phyloP scores from a whole-genome alignment of 2,888 invertebrate genomes.

The Punctoribates punctum region DNA sequence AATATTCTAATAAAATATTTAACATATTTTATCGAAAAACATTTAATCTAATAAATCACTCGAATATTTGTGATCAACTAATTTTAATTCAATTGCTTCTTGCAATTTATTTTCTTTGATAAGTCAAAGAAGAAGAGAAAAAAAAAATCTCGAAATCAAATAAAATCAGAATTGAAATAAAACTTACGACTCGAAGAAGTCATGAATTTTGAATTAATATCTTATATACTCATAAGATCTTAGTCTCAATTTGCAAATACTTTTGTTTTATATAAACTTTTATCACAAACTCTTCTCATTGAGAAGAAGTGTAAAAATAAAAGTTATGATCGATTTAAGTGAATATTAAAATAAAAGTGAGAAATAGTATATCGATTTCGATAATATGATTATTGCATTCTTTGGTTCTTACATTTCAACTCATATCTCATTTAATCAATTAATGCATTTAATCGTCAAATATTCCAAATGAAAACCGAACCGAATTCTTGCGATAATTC shows the following conservation, averaged over 20 bases:
- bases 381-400: not conserved
- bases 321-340: not conserved
- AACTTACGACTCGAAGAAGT: not conserved
- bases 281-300: not conserved
- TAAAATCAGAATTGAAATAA: not conserved
- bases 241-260: not conserved
- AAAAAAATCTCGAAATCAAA: not conserved
- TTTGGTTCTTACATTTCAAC: not conserved
- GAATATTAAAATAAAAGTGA: not conserved
- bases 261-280: not conserved
- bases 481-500: not conserved
- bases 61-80: constrained; percentile 7
- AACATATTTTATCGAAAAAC: not conserved
- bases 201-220: not conserved
- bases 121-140: no score
- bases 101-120: not conserved
- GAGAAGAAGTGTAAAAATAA: not conserved
- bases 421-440: not conserved
- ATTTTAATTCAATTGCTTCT: not conserved
- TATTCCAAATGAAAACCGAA: no score
- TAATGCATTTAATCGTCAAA: no score
- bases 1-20: constrained; percentile 1
- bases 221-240: not conserved
- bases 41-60: constrained; percentile 6
- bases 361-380: not conserved